These are phyloP conservation scores for Araneus ventricosus DNA, from an alignment of 1,140 invertebrate species.

Conservation along the genomic window DNA sequence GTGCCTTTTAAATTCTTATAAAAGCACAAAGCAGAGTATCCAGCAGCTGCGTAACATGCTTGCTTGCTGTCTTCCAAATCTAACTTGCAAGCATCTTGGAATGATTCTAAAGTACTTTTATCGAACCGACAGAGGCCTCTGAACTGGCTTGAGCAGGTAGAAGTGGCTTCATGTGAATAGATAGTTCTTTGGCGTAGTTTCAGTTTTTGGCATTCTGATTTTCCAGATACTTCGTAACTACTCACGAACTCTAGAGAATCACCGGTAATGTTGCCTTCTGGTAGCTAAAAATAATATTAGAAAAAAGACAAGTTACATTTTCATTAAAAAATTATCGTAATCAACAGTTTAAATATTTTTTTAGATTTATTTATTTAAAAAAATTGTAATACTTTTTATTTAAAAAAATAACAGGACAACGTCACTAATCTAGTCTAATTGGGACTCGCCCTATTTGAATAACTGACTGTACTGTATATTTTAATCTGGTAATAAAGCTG, in stretches of 20 bases:
- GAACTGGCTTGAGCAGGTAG: background rate
- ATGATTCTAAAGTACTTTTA: background rate
- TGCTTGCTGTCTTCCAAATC: background rate
- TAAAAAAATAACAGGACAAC: too few species aligned
- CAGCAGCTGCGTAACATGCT: conserved; percentile 31
- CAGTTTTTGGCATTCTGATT: conserved; percentile 30
- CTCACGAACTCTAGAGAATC: conserved; percentile 39
- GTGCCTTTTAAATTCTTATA: background rate
- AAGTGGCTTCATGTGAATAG: background rate
- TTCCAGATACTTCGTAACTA: conserved; percentile 58
- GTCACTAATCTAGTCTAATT: too few species aligned
- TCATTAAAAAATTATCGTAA: too few species aligned
- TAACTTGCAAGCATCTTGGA: conserved; percentile 7
- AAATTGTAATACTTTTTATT: too few species aligned
- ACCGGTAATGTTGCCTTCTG: background rate
- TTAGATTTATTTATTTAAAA: too few species aligned
- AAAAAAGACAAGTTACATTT: background rate
- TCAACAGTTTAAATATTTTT: too few species aligned
- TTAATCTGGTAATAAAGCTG: too few species aligned
- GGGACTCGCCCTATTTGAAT: too few species aligned
- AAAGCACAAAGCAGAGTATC: conserved; percentile 29
- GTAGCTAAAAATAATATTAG: conserved; percentile 26
- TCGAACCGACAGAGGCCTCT: background rate
- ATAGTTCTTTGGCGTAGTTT: background rate
- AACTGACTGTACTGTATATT: too few species aligned